Base-by-base conservation (phyloP, 2,888 invertebrate genomes). In the Lasioglossum villosulum region DNA sequence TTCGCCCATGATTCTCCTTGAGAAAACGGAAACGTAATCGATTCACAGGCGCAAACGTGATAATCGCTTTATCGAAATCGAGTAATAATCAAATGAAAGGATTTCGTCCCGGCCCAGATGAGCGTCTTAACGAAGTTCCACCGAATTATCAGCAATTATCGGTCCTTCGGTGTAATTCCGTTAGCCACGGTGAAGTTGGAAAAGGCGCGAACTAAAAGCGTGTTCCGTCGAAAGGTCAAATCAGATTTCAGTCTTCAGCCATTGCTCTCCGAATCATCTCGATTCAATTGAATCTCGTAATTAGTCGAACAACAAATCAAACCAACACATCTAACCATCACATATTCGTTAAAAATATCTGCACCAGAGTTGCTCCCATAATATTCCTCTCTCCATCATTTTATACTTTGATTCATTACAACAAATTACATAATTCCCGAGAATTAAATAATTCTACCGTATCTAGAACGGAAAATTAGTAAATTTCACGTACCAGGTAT, bases 111-210 rank as follows among this genome's bases (percentile, higher is more conserved):
- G 84, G 86, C 90, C 88, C 92, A 95, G 94, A 95, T 95, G 95
- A 95, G 93, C 94, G 93, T 94, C 95, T 95, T 95, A 95, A 95
- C 94, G 92, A 95, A 94, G 94, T 95, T 95, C 90, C 92, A 91
- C 89, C 91, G 93, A 95, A 95, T 95, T 95, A 95, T 94, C 94
- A 95, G 95, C 94, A 95, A 95, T 95, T 95, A 95, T 95, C 95
- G 94, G 93, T 93, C 93, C 93, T 94, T 93, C 93, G 92, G 90
- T 91, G 92, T 95, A 94, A 95, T 93, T 93, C 90, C 90, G 91
- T 95, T 95, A 95, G 93, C 93, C 88, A 83, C 88, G 88, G 88
- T 91, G 91, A 92, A 93, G 93, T 92, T 92, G 93, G 93, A 94
- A 94, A 95, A 94, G 94, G 92, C 91, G 89, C 87, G 88, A 84